Percentiles rank a stretch among this genome's conserved stretches.
These are phyloP conservation scores for Epinephelus cyanopodus DNA, from an alignment of 2,113 vertebrate species.

Conservation along the genomic window DNA sequence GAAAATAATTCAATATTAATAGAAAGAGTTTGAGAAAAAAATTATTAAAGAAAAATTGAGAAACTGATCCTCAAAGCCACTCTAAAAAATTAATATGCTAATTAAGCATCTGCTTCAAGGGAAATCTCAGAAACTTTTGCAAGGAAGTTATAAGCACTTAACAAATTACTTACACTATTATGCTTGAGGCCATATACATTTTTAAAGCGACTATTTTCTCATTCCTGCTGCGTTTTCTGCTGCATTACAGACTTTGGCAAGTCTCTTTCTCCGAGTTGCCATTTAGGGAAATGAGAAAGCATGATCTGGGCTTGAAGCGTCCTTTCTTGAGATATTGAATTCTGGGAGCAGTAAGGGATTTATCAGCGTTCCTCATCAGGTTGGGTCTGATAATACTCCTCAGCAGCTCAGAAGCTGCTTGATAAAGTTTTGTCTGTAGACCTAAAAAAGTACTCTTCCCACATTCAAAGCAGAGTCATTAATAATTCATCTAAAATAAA, in stretches of 20 bases:
- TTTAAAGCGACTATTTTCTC: constrained; percentile 1
- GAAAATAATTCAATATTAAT: neutral
- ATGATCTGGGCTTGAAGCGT: neutral
- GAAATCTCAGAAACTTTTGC: constrained; percentile 10
- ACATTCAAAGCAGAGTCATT: neutral
- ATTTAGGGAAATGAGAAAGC: constrained; percentile 10
- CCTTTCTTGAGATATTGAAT: neutral
- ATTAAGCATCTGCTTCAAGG: neutral
- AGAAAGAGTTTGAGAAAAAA: no score
- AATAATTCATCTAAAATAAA: neutral
- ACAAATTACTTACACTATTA: constrained; percentile 6
- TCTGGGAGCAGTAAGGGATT: constrained; percentile 10
- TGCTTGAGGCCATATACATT: neutral
- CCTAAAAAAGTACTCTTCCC: neutral
- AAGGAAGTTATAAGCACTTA: constrained; percentile 10
- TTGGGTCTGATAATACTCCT: neutral
- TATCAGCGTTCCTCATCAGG: neutral
- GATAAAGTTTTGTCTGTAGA: neutral
- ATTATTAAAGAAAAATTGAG: neutral
- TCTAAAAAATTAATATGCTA: constrained; percentile 14
- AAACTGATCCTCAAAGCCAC: constrained; percentile 1
- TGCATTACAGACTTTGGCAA: neutral
- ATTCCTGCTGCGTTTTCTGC: constrained; percentile 7
- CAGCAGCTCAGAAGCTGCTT: neutral
- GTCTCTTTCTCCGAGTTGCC: neutral